A percentile compares a stretch with the other conserved stretches of the same genome.
Evolutionary conservation across 1,140 invertebrate genomes (phyloP).

Genomic region (Sarcophaga peregrina): DNA sequence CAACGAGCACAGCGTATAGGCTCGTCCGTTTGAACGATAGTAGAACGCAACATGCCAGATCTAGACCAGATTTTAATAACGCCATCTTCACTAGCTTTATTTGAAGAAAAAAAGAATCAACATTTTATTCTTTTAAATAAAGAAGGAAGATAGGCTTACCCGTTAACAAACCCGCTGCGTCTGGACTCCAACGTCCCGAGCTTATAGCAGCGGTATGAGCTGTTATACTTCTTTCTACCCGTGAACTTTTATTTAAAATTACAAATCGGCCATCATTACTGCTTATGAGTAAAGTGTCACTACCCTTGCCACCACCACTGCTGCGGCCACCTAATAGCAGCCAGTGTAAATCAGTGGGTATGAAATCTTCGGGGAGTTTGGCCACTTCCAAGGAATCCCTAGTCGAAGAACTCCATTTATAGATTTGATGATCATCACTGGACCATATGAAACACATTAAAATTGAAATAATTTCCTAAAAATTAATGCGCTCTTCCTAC

Average conservation of each 20-base stretch:
- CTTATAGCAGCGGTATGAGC: slow-evolving; percentile 94
- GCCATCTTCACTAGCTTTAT: slow-evolving; percentile 91
- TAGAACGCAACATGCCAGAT: slow-evolving; percentile 93
- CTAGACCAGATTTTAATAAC: slow-evolving; percentile 96
- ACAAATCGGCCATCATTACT: slow-evolving; percentile 85
- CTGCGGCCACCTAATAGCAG: slow-evolving; percentile 70
- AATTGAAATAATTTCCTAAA: slow-evolving; percentile 21
- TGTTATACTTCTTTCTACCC: slow-evolving; percentile 91
- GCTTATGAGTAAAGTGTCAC: slow-evolving; percentile 87
- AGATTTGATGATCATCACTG: slow-evolving; percentile 90
- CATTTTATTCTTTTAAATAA: slow-evolving; percentile 16
- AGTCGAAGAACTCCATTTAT: slow-evolving; percentile 87
- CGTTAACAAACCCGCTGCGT: slow-evolving; percentile 90
- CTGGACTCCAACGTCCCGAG: slow-evolving; percentile 88
- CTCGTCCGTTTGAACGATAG: slow-evolving; percentile 82
- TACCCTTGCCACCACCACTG: slow-evolving; percentile 73
- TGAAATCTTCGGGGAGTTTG: slow-evolving; percentile 84
- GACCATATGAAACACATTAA: background rate
- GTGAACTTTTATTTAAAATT: slow-evolving; percentile 86
- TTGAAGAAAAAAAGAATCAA: background rate
- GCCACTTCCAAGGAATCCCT: slow-evolving; percentile 81
- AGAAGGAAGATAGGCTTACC: slow-evolving; percentile 72
- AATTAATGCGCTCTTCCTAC: slow-evolving; percentile 27
- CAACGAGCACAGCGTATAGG: slow-evolving; percentile 87
- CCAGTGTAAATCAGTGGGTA: slow-evolving; percentile 90